Evolutionary conservation across 2,888 invertebrate species (phyloP).

Genomic region (Plagiodera versicolora): DNA sequence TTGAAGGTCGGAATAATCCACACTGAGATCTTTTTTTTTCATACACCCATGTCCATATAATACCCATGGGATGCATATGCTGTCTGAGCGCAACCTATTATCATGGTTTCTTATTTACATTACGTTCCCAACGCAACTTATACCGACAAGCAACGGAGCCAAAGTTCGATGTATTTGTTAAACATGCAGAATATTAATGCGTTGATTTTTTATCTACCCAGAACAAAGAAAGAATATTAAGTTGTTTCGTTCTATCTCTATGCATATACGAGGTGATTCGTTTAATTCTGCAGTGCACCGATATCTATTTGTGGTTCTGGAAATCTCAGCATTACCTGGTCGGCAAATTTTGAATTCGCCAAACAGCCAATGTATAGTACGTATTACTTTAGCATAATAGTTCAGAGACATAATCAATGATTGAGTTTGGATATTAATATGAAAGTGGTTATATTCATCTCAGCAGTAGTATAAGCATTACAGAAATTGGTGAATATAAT

Average conservation of each 20-base stretch:
- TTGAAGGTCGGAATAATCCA: background rate
- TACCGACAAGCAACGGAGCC: slow-evolving; percentile 11
- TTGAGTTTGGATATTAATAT: too few species aligned
- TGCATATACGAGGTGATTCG: background rate
- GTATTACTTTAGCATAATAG: too few species aligned
- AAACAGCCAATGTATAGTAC: too few species aligned
- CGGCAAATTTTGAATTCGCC: too few species aligned
- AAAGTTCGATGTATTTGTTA: slow-evolving; percentile 25
- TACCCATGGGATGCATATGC: background rate
- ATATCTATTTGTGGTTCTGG: too few species aligned
- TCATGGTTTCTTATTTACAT: background rate
- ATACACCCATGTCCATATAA: slow-evolving; percentile 1
- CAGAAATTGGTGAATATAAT: too few species aligned
- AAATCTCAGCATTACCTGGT: too few species aligned
- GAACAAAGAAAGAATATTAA: slow-evolving; percentile 27
- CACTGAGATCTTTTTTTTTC: background rate
- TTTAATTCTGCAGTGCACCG: background rate
- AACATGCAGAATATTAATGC: slow-evolving; percentile 25
- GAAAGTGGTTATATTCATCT: too few species aligned
- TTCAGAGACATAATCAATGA: too few species aligned
- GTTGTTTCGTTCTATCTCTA: slow-evolving; percentile 8
- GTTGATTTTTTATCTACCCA: slow-evolving; percentile 19
- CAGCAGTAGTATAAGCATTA: too few species aligned
- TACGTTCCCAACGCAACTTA: slow-evolving; percentile 5
- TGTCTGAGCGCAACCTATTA: background rate